phyloP scores from a whole-genome alignment of 2,797 vertebrate genomes.

The Squalus acanthias region DNA sequence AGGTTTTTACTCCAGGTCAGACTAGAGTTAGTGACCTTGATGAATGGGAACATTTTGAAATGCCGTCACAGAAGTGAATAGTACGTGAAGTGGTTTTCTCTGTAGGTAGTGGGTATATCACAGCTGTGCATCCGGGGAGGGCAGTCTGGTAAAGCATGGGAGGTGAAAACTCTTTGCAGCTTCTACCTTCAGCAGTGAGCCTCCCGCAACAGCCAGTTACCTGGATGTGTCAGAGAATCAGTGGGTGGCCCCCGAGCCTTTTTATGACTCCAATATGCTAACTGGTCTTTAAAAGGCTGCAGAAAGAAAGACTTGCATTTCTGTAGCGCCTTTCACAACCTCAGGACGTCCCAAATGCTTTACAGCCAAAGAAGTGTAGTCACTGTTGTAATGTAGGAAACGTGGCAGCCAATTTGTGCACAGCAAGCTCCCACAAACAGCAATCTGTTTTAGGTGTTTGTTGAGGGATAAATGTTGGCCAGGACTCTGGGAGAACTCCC shows the following conservation, averaged over 20 bases:
- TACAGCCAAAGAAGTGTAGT: background rate
- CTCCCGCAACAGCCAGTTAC: background rate
- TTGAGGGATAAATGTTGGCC: background rate
- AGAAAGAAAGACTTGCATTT: background rate
- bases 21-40: background rate
- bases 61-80: background rate
- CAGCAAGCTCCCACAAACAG: no score
- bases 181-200: background rate
- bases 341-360: background rate
- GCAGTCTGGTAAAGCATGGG: background rate
- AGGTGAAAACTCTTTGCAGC: background rate
- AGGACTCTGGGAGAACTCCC: no score
- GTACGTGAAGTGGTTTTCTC: no score
- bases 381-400: background rate
- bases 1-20: background rate
- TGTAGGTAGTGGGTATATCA: background rate
- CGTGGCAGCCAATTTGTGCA: background rate
- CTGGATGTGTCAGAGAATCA: background rate
- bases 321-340: background rate
- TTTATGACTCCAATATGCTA: background rate
- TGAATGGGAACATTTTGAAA: background rate
- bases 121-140: background rate
- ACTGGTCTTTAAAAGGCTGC: background rate
- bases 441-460: background rate
- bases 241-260: no score